These are phyloP conservation scores for Digitonthophagus gazella DNA, from an alignment of 2,888 invertebrate genomes.

Conservation along the genomic window DNA sequence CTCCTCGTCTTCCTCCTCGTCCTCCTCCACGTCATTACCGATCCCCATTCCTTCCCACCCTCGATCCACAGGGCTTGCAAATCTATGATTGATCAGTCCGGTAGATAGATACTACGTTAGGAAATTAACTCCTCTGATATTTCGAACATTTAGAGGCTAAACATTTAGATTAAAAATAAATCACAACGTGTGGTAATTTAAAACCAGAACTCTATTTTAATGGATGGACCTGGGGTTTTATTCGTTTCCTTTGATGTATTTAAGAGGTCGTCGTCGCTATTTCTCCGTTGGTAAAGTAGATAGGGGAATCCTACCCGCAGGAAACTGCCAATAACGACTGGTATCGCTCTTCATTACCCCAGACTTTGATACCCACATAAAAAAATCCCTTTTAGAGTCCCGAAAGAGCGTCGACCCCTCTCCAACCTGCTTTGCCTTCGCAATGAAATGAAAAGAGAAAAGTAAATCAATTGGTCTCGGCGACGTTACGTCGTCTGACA, in stretches of 20 bases:
- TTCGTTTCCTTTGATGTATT: constrained; percentile 13
- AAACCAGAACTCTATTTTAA: neutral
- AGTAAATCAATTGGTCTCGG: constrained; percentile 10
- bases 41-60: neutral
- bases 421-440: neutral
- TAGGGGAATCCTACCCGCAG: constrained; percentile 9
- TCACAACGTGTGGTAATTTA: neutral
- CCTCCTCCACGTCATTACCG: neutral
- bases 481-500: neutral
- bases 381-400: constrained; percentile 8
- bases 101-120: neutral
- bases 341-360: constrained; percentile 15
- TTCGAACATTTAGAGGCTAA: too few species aligned
- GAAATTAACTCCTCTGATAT: constrained; percentile 3
- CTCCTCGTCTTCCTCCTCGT: neutral
- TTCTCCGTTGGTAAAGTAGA: neutral
- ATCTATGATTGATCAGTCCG: constrained; percentile 15
- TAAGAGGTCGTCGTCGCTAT: constrained; percentile 1
- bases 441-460: constrained; percentile 2
- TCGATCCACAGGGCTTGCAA: neutral
- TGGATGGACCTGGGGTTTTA: neutral
- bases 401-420: constrained; percentile 8
- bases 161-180: neutral
- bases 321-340: constrained; percentile 15
- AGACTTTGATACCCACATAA: constrained; percentile 14